These are phyloP conservation scores for Drosophila crucigera DNA, from an alignment of 2,888 invertebrate genomes.

Conservation along the genomic window DNA sequence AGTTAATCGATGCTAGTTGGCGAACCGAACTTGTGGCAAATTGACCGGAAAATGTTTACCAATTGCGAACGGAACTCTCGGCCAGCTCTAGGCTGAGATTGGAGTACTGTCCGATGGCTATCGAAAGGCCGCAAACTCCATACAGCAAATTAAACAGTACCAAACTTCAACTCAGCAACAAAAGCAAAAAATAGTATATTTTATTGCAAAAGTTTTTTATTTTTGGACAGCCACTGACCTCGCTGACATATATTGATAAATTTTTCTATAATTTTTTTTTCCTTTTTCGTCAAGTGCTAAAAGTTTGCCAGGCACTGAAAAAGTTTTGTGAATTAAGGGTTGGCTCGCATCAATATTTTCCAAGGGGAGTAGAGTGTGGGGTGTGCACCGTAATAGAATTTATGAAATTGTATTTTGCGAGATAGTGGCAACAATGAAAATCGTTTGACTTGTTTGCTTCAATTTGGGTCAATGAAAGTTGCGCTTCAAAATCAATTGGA, in stretches of 20 bases:
- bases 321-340: slow-evolving; percentile 53
- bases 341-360: slow-evolving; percentile 18
- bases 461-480: slow-evolving; percentile 78
- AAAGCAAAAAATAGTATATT: slow-evolving; percentile 27
- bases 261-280: slow-evolving; percentile 7
- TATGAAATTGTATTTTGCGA: slow-evolving; percentile 72
- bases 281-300: slow-evolving; percentile 58
- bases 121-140: slow-evolving; percentile 40
- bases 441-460: slow-evolving; percentile 67
- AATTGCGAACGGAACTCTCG: slow-evolving; percentile 67
- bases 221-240: slow-evolving; percentile 28
- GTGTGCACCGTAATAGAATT: slow-evolving; percentile 64
- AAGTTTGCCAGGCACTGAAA: slow-evolving; percentile 49
- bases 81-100: slow-evolving; percentile 53
- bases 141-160: slow-evolving; percentile 62
- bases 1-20: slow-evolving; percentile 74
- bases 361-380: not conserved
- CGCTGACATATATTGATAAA: slow-evolving; percentile 64
- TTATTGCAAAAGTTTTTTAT: slow-evolving; percentile 58
- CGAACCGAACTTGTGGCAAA: slow-evolving; percentile 60
- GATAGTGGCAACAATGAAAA: slow-evolving; percentile 48
- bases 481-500: slow-evolving; percentile 73
- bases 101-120: slow-evolving; percentile 35
- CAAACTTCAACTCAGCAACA: slow-evolving; percentile 27
- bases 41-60: slow-evolving; percentile 80